Evolutionary conservation across 2,888 invertebrate genomes (phyloP).

Genomic region (Polyommatus iphigenia): DNA sequence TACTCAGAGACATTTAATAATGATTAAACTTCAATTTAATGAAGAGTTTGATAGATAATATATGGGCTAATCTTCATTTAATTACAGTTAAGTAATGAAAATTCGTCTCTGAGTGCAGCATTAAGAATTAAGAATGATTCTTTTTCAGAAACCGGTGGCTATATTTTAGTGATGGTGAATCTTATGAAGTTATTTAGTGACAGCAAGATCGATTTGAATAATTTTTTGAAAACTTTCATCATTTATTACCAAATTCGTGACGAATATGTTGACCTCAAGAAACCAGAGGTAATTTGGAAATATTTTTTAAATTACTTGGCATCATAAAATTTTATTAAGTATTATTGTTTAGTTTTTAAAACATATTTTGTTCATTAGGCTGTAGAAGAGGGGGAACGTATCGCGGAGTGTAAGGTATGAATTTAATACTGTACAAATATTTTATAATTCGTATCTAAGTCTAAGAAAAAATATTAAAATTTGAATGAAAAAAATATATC

Average conservation of each 20-base stretch:
- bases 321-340: too few relatives aligned
- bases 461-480: too few relatives aligned
- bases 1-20: too few relatives aligned
- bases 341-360: background rate
- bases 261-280: slow-evolving; percentile 33
- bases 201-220: background rate
- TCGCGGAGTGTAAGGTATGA: background rate
- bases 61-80: too few relatives aligned
- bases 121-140: background rate
- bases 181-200: slow-evolving; percentile 24
- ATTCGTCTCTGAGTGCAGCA: too few relatives aligned
- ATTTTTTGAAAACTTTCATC: slow-evolving; percentile 26
- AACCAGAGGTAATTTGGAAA: slow-evolving; percentile 30
- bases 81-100: too few relatives aligned
- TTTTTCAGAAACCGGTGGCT: background rate
- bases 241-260: slow-evolving; percentile 34
- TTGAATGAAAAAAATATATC: too few relatives aligned
- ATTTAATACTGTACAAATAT: background rate
- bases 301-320: too few relatives aligned
- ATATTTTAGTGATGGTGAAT: background rate
- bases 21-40: too few relatives aligned
- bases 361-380: background rate
- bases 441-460: too few relatives aligned
- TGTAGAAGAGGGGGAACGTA: slow-evolving; percentile 19
- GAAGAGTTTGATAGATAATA: too few relatives aligned